Percentiles rank a stretch among this genome's conserved stretches.
Conservation (phyloP, 2,888 invertebrate genomes). For the Parascotia fuliginaria region DNA sequence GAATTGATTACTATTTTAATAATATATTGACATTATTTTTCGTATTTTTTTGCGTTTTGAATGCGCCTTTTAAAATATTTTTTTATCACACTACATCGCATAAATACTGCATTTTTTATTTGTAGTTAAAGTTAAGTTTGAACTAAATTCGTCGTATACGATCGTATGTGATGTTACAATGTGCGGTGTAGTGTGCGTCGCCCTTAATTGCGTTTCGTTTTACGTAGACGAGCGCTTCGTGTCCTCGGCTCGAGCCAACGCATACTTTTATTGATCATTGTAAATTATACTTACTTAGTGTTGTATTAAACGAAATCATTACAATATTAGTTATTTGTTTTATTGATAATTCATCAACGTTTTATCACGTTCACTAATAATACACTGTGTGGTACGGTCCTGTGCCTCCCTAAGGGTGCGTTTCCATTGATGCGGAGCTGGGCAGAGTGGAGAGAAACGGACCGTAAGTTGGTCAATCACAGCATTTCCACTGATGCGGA, state of each 20-base stretch:
- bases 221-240: constrained; percentile 28
- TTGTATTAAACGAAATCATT: constrained; percentile 86
- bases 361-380: too few relatives aligned
- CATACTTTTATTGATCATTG: constrained; percentile 76
- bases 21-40: constrained; percentile 30
- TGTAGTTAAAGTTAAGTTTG: background rate
- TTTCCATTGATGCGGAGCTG: too few relatives aligned
- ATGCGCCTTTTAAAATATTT: constrained; percentile 7
- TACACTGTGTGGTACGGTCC: too few relatives aligned
- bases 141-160: background rate
- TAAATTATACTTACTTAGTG: constrained; percentile 85
- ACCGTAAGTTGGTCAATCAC: too few relatives aligned
- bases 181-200: constrained; percentile 38
- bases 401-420: too few relatives aligned
- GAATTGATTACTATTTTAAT: constrained; percentile 33
- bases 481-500: too few relatives aligned
- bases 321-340: constrained; percentile 64
- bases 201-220: constrained; percentile 36
- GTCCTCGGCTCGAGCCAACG: constrained; percentile 46
- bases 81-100: constrained; percentile 31
- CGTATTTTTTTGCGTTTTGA: constrained; percentile 18
- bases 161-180: constrained; percentile 8
- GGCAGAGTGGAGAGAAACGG: too few relatives aligned
- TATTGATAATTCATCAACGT: too few relatives aligned
- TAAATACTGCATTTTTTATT: background rate